Base-by-base conservation (phyloP, 2,888 invertebrate species). In the Amiota mariae region DNA sequence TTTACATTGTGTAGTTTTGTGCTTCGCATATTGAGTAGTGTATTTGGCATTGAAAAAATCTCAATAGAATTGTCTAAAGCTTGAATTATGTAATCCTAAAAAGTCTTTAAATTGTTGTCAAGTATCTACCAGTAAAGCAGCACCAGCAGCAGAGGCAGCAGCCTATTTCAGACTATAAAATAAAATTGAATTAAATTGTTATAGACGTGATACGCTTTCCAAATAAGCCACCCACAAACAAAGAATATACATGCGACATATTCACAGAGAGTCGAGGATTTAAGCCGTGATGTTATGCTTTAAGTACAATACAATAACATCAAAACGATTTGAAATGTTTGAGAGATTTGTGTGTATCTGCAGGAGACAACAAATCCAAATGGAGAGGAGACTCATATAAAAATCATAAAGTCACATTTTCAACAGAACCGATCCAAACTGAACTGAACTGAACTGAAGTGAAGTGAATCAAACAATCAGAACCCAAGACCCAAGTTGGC, bases 1-100 rank as follows among this genome's bases (percentile, higher is more conserved):
- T 6, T 2, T 36, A 36, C 36, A 36, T 36, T 36, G 36, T 6
- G 36, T 36, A 6, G 36, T 36, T 2, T 36, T 36, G 36, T 36
- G 36, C 36, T 36, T 36, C 8, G 82, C 81, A 85, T 82, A 80
- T 54, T 82, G 76, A 82, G 73, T 64, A 82, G 70, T 57, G 6
- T 36, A 36, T 36, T 70, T 70, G 70, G 46, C 70, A 70, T 57
- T 71, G 59, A 61, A 59, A 71, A 36, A 36, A 36, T 36, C 36
- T 36, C 36, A 36, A 36, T 36, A 36, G 36, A 36, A 36, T 36
- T 36, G 36, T 36, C 36, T 36, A 36, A 36, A 36, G 36, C 36
- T 36, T 36, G 36, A 36, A 36, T 36, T 36, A 36, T 36, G 36
- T 36, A 36, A 36, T 36, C 36, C 36, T 36, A 36, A 36, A 36